Evolutionary conservation across 2,797 vertebrate species (phyloP).

Genomic region (Salarias fasciatus): DNA sequence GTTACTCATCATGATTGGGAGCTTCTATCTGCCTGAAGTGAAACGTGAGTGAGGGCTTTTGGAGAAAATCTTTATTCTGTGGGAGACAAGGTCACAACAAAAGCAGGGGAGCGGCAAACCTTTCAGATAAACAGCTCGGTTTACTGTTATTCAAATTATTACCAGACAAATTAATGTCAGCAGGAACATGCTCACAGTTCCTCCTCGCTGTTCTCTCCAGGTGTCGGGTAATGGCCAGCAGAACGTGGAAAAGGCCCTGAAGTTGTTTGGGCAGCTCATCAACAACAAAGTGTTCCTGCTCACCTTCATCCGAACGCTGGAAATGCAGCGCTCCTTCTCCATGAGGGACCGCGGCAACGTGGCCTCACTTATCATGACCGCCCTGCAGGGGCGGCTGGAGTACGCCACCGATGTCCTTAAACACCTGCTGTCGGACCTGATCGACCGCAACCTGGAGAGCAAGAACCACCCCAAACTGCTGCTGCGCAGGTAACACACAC

Average conservation of each 20-base stretch:
- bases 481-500: constrained; percentile 87
- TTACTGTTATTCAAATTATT: constrained; percentile 3
- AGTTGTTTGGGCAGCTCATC: constrained; percentile 96
- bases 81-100: constrained; percentile 50
- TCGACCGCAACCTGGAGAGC: constrained; percentile 98
- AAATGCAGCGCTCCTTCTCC: constrained; percentile 96
- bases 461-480: constrained; percentile 99
- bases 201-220: constrained; percentile 66
- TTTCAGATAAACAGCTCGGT: constrained; percentile 12
- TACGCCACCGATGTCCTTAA: constrained; percentile 97
- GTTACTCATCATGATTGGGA: constrained; percentile 56
- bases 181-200: neutral
- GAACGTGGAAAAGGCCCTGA: constrained; percentile 95
- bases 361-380: constrained; percentile 98
- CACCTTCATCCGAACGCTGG: constrained; percentile 96
- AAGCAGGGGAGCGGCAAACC: constrained; percentile 16
- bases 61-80: constrained; percentile 57
- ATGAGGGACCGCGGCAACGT: constrained; percentile 98
- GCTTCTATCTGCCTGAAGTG: constrained; percentile 51
- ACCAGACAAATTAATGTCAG: constrained; percentile 3
- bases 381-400: constrained; percentile 93
- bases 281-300: constrained; percentile 99
- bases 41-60: constrained; percentile 59
- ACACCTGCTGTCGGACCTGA: constrained; percentile 96
- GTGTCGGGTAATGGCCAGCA: constrained; percentile 96